A percentile compares a stretch with the other conserved stretches of the same genome.
Conservation (phyloP, 2,113 vertebrate species). For the Seriola quinqueradiata region DNA sequence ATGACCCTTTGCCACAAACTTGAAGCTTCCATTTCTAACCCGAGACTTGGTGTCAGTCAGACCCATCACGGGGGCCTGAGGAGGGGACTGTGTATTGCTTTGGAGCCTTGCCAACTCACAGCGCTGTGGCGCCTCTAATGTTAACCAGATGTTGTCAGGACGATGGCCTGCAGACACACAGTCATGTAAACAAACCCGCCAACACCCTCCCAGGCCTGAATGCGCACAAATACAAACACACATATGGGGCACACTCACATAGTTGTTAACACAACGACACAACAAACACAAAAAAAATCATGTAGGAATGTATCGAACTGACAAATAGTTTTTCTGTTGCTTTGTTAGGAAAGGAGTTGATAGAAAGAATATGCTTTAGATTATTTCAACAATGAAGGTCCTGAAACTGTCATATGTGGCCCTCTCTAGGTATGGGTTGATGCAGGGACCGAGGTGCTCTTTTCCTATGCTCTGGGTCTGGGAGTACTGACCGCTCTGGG, state of each 20-base stretch:
- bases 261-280: neutral
- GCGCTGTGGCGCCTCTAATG: slow-evolving; percentile 33
- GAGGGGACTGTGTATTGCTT: slow-evolving; percentile 19
- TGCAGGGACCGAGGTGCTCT: slow-evolving; percentile 92
- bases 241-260: neutral
- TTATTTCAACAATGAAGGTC: neutral
- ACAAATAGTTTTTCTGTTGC: neutral
- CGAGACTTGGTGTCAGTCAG: neutral
- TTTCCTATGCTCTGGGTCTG: slow-evolving; percentile 90
- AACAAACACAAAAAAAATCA: neutral
- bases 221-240: neutral
- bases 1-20: slow-evolving; percentile 22
- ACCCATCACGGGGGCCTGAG: slow-evolving; percentile 15
- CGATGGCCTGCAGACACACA: neutral
- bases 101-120: slow-evolving; percentile 23
- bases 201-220: neutral
- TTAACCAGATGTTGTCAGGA: slow-evolving; percentile 63
- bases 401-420: neutral
- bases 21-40: slow-evolving; percentile 9
- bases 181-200: slow-evolving; percentile 1
- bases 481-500: slow-evolving; percentile 92
- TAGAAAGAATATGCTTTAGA: slow-evolving; percentile 19
- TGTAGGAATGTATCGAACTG: neutral
- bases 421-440: slow-evolving; percentile 90
- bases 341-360: neutral